phyloP scores from a whole-genome alignment of 2,888 invertebrate species.

The Torymus texanus region DNA sequence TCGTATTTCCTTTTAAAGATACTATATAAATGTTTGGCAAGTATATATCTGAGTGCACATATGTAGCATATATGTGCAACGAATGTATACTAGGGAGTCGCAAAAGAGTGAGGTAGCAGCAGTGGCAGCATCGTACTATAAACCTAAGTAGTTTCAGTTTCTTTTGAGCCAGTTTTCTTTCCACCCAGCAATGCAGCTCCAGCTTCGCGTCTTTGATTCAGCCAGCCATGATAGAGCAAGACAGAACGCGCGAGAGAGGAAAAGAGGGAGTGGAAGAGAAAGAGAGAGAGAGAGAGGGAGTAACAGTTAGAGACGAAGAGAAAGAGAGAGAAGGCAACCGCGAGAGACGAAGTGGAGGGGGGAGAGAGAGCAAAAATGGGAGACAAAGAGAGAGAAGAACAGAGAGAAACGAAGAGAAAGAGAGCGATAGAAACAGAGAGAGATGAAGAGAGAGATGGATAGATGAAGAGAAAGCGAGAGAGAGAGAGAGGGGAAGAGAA shows the following conservation, averaged over 20 bases:
- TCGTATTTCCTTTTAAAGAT: constrained; percentile 20
- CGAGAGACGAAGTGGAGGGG: too few relatives aligned
- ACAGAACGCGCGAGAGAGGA: background rate
- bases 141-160: constrained; percentile 38
- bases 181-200: constrained; percentile 10
- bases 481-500: too few relatives aligned
- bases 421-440: too few relatives aligned
- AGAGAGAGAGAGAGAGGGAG: background rate
- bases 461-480: too few relatives aligned
- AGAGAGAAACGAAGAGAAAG: too few relatives aligned
- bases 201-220: constrained; percentile 14
- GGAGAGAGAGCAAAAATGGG: too few relatives aligned
- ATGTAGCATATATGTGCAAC: background rate
- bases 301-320: too few relatives aligned
- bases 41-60: background rate
- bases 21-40: background rate
- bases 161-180: constrained; percentile 23
- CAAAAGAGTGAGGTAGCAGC: background rate
- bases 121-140: background rate
- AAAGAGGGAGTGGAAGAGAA: background rate
- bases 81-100: background rate
- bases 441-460: too few relatives aligned
- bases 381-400: too few relatives aligned
- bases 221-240: background rate
- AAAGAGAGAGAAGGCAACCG: too few relatives aligned